Evolutionary conservation across 2,888 invertebrate species (phyloP).

Genomic region (Aspidiotus rigidus): DNA sequence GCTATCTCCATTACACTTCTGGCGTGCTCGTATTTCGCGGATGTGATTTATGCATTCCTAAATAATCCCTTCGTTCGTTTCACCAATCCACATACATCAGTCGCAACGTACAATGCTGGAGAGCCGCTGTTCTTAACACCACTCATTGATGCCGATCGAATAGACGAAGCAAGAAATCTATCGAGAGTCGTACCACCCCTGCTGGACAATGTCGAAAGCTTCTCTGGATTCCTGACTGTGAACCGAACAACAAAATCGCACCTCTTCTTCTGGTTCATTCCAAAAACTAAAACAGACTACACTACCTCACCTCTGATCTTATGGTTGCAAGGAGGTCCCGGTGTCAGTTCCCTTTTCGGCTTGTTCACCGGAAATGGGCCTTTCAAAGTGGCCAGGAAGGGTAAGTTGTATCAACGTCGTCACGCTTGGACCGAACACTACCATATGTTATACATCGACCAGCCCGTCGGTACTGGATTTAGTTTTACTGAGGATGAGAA

Average conservation of each 20-base stretch:
- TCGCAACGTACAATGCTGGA: slow-evolving; percentile 1
- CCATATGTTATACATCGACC: slow-evolving; percentile 79
- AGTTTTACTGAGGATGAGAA: slow-evolving; percentile 63
- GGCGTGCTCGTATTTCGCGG: no score
- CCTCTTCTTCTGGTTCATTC: slow-evolving; percentile 49
- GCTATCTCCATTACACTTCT: no score
- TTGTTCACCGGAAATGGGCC: slow-evolving; percentile 80
- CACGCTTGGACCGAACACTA: slow-evolving; percentile 72
- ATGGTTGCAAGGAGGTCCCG: slow-evolving; percentile 82
- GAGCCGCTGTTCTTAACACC: slow-evolving; percentile 23
- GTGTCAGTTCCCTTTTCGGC: slow-evolving; percentile 68
- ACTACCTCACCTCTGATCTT: slow-evolving; percentile 47
- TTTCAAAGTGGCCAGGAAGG: slow-evolving; percentile 48
- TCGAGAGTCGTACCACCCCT: not conserved
- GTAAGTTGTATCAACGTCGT: slow-evolving; percentile 48
- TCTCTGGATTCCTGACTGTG: slow-evolving; percentile 56
- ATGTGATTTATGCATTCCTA: no score
- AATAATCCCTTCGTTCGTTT: no score
- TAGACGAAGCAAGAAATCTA: not conserved
- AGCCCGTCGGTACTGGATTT: slow-evolving; percentile 85
- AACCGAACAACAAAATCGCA: slow-evolving; percentile 46
- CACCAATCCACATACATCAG: no score
- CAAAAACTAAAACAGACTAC: slow-evolving; percentile 42
- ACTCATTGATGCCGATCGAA: not conserved
- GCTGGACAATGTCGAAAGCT: slow-evolving; percentile 46